Base-by-base conservation (phyloP, 2,797 vertebrate genomes). In the Poecilia velifera region DNA sequence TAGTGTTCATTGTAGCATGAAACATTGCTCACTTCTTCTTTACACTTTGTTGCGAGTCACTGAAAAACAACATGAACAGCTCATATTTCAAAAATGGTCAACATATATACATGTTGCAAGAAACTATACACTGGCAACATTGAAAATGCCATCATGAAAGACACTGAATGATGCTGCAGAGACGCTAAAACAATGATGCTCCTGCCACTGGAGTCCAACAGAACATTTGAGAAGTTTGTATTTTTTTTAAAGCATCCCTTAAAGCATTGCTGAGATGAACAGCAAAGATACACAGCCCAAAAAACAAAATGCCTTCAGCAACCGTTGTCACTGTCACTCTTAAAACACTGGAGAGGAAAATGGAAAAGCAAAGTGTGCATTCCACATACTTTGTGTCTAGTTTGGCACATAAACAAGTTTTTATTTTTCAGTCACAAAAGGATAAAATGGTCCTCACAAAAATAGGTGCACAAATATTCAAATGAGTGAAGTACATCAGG, bases 391-490 rank as follows among this genome's bases (percentile, higher is more conserved):
- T 28, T 0, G 13, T 36, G 13, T 31, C 10, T 41, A 13, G 68
- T n/a, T 39, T n/a, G 28, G 46, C 7, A 45, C 41, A 39, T 25
- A 16, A 53, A 31, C 10, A 62, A 10, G n/a, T 46, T 51, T 75
- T 74, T 46, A 6, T 16, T 51, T 57, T 46, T 59, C 22, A 46
- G 22, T 10, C 13, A 12, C 31, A n/a, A 62, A 57, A 72, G 36
- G 28, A 12, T 28, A 5, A 53, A 53, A 28, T 25, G 28, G 49
- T 62, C n/a, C 64, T 14, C 75, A 77, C 20, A 75, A 46, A 22
- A 10, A 77, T 25, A 64, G 47, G 74, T 31, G 81, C 28, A 53
- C 18, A 82, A 71, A 80, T 49, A 82, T 66, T 75, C 18, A 79
- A 76, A 77, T 73, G 36, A 51, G 45, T n/a, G n/a, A 74, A 39